Conservation (phyloP, 2,888 invertebrate genomes). For the Drosophila pseudotakahashii region DNA sequence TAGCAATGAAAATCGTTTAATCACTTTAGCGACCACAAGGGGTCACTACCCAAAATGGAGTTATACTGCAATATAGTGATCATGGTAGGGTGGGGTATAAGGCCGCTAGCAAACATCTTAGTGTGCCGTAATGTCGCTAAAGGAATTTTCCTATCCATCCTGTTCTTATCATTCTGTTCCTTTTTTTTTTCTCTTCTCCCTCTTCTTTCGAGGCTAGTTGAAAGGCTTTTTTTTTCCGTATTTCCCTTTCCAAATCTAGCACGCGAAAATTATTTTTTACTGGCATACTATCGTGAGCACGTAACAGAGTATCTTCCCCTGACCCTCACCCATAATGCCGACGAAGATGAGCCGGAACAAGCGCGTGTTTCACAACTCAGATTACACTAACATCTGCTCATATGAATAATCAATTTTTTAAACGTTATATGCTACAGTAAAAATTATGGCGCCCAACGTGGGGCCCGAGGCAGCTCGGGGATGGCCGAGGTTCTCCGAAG, state of each 20-base stretch:
- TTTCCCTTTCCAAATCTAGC: background rate
- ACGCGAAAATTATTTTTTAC: background rate
- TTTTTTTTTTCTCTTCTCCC: background rate
- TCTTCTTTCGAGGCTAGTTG: slow-evolving; percentile 8
- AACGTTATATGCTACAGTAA: too few relatives aligned
- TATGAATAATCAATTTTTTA: too few relatives aligned
- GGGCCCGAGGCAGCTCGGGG: slow-evolving; percentile 5
- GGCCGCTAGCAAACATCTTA: slow-evolving; percentile 1
- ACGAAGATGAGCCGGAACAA: too few relatives aligned
- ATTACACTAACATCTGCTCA: too few relatives aligned
- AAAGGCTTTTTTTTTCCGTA: background rate
- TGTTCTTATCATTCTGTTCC: background rate
- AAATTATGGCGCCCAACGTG: slow-evolving; percentile 1
- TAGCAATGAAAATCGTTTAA: too few relatives aligned
- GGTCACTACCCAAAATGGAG: background rate
- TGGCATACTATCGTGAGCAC: too few relatives aligned
- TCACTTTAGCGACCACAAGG: too few relatives aligned
- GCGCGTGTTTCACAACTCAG: too few relatives aligned
- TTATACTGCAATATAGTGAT: slow-evolving; percentile 6
- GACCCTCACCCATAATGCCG: slow-evolving; percentile 1
- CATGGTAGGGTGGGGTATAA: slow-evolving; percentile 3
- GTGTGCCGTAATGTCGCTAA: background rate
- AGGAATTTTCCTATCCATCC: slow-evolving; percentile 1
- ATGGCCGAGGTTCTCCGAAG: slow-evolving; percentile 5
- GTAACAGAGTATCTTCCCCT: background rate